Evolutionary conservation across 2,888 invertebrate genomes (phyloP), one percentile per base, ranked within the genome.

Genomic region (Drosophila gaucha): DNA sequence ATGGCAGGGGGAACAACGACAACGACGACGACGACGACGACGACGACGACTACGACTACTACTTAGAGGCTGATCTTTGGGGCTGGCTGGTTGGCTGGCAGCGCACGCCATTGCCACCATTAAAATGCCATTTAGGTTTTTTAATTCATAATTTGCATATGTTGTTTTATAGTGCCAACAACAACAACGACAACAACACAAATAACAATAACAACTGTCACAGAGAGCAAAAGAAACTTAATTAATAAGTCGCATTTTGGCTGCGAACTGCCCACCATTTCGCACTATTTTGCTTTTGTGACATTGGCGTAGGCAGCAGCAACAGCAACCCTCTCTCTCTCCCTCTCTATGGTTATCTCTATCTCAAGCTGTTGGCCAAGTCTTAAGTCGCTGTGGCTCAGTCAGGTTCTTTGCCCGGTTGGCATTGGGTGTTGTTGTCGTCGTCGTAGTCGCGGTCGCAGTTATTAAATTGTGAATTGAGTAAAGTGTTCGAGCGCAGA

Each of bases 171-270:
- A 64, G 70, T 67, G 73, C 60, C 44, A 59, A 31, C 43, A 67
- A 54, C 30, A 69, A 18, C 12, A 58, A 26, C 12, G 56, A 31
- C 43, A 67, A 54, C 30, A 69, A 18, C 12, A 58, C 20, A 8
- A 49, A 60, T 5, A 35, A 36, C 36, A 58, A 56, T 10, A 52
- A 44, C 49, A 65, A 73, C 74, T 68, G 72, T 58, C 50, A 38
- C 62, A 58, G 67, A 22, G 39, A 33, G 47, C 64, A 55, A 63
- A 79, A 74, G 72, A 80, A 79, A 82, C 84, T 80, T 84, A 80
- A 84, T 83, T 83, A 83, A 84, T 83, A 83, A 84, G 84, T 69
- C 82, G 79, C 78, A 70, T 73, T 82, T 84, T 78, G 79, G 78
- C 67, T 67, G 50, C 38, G 75, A 41, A 33, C 78, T 84, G 82